Conservation (phyloP, 2,797 vertebrate species). For the Sebastes elongatus region DNA sequence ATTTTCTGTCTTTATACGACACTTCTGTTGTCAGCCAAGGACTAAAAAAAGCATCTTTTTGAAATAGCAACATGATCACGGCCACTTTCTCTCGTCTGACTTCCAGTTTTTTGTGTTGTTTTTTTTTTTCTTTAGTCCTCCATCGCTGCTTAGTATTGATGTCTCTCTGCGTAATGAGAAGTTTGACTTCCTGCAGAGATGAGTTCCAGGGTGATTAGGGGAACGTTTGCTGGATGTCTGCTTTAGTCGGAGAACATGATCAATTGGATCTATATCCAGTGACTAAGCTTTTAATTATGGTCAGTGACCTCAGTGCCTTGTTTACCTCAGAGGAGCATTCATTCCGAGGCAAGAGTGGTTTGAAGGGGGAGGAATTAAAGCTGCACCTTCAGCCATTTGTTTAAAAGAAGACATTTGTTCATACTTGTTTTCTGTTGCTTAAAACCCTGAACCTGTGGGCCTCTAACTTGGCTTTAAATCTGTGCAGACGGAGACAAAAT, state of each 20-base stretch:
- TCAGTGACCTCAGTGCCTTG: constrained; percentile 13
- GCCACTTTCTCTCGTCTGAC: background rate
- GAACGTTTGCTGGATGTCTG: constrained; percentile 6
- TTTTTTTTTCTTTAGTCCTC: background rate
- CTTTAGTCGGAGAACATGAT: constrained; percentile 5
- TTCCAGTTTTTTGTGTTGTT: background rate
- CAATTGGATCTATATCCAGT: constrained; percentile 35
- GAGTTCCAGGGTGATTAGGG: constrained; percentile 24
- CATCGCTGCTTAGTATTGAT: constrained; percentile 17
- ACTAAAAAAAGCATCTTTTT: background rate
- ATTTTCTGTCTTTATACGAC: constrained; percentile 19
- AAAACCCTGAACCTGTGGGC: background rate
- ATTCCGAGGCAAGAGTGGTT: background rate
- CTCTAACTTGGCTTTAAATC: background rate
- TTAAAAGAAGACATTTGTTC: background rate
- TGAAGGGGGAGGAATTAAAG: background rate
- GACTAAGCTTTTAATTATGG: constrained; percentile 60
- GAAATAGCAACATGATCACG: background rate
- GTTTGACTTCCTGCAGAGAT: constrained; percentile 43
- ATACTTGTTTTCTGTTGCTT: background rate
- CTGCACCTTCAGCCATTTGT: background rate
- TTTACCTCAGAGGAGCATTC: constrained; percentile 12
- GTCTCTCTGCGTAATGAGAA: constrained; percentile 36
- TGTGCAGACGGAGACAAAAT: background rate
- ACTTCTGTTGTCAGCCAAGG: background rate